These are phyloP conservation scores for Fragum fragum DNA, from an alignment of 2,888 invertebrate species.

Conservation along the genomic window DNA sequence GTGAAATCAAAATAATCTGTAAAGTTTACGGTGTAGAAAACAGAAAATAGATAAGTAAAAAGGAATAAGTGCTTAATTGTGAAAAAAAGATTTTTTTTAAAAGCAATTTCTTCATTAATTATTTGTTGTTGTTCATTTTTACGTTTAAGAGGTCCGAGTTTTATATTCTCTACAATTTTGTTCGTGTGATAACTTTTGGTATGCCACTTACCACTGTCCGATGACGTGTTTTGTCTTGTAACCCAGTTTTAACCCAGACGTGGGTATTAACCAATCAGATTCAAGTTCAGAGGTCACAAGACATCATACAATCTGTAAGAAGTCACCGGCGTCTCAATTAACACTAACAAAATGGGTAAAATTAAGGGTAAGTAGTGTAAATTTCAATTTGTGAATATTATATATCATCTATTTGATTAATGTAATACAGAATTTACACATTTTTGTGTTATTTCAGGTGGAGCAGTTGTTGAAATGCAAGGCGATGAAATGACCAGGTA, in stretches of 20 bases:
- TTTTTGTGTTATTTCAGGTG: constrained; percentile 78
- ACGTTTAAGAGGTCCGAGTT: too few relatives aligned
- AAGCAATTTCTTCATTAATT: too few relatives aligned
- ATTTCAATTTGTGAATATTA: neutral
- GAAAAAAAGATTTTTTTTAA: too few relatives aligned
- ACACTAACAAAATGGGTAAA: constrained; percentile 73
- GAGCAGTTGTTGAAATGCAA: constrained; percentile 88
- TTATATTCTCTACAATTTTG: too few relatives aligned
- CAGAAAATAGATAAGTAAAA: too few relatives aligned
- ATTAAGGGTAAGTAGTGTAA: constrained; percentile 71
- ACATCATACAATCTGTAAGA: neutral
- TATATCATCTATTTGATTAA: too few relatives aligned
- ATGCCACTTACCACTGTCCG: neutral
- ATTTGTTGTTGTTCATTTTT: too few relatives aligned
- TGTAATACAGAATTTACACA: neutral
- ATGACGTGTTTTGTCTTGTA: constrained; percentile 49
- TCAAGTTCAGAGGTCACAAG: constrained; percentile 16
- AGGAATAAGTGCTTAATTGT: too few relatives aligned
- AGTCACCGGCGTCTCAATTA: neutral
- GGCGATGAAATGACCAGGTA: constrained; percentile 88
- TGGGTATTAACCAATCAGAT: constrained; percentile 9
- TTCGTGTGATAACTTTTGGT: too few relatives aligned
- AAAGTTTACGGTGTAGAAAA: too few relatives aligned
- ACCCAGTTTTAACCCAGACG: constrained; percentile 3
- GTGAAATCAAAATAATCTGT: too few relatives aligned